Evolutionary conservation across 2,888 invertebrate genomes (phyloP).

Genomic region (Melolontha melolontha): DNA sequence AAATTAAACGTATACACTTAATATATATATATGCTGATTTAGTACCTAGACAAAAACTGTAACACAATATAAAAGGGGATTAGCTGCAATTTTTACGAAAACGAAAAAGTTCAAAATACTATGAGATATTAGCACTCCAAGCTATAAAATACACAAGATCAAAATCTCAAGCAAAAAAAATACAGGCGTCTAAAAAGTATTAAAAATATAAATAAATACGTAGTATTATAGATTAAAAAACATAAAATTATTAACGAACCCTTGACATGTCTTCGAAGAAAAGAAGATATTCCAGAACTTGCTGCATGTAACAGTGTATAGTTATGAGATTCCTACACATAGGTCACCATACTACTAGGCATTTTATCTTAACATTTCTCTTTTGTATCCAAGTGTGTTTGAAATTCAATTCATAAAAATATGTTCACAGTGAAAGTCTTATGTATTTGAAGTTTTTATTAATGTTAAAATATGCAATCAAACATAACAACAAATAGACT

Average conservation of each 20-base stretch:
- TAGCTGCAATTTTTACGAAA: constrained; percentile 48
- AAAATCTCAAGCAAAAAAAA: constrained; percentile 51
- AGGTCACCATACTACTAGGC: constrained; percentile 35
- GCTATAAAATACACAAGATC: constrained; percentile 59
- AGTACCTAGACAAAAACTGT: constrained; percentile 39
- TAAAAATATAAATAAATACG: constrained; percentile 41
- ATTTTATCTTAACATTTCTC: not conserved
- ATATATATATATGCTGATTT: constrained; percentile 25
- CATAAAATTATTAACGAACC: constrained; percentile 59
- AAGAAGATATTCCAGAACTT: constrained; percentile 63
- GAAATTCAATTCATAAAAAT: not conserved
- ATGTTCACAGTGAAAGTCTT: constrained; percentile 19
- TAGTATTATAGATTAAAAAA: constrained; percentile 38
- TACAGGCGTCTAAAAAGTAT: constrained; percentile 29
- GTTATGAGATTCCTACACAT: constrained; percentile 41
- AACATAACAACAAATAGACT: constrained; percentile 44
- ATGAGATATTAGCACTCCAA: constrained; percentile 66
- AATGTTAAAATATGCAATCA: constrained; percentile 43
- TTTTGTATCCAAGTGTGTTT: no score
- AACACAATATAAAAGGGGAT: constrained; percentile 43
- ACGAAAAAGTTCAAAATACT: constrained; percentile 44
- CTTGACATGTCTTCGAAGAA: constrained; percentile 64
- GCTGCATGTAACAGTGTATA: constrained; percentile 63
- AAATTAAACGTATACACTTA: constrained; percentile 24
- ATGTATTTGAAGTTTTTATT: constrained; percentile 38